phyloP scores from a whole-genome alignment of 2,888 invertebrate species.

The Nycteola revayana region DNA sequence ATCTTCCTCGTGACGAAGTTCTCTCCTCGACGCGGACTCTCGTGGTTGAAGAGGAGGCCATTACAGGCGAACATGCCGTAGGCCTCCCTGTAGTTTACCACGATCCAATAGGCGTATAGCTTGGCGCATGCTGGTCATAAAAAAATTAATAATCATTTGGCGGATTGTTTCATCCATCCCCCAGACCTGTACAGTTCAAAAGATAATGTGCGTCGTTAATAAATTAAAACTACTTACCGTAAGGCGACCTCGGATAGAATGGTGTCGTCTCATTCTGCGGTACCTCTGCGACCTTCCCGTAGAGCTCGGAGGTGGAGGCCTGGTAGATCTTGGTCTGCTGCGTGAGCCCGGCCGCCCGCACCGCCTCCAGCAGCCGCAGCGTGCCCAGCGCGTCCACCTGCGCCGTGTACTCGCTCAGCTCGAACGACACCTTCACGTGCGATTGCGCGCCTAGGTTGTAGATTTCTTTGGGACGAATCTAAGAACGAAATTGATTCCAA shows the following conservation, averaged over 20 bases:
- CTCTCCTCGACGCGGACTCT: conserved; percentile 97
- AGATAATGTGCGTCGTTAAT: too few relatives aligned
- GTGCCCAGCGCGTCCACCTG: conserved; percentile 99
- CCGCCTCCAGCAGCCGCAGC: conserved; percentile 93
- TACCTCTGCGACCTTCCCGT: conserved; percentile 95
- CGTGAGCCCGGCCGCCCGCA: conserved; percentile 92
- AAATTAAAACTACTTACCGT: conserved; percentile 83
- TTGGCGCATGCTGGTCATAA: conserved; percentile 92
- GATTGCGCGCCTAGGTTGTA: conserved; percentile 99
- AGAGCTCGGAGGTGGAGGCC: conserved; percentile 97
- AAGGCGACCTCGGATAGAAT: conserved; percentile 97
- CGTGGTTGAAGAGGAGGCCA: conserved; percentile 98
- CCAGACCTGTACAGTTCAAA: too few relatives aligned
- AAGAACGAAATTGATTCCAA: conserved; percentile 21
- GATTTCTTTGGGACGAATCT: conserved; percentile 92
- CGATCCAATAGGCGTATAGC: conserved; percentile 97
- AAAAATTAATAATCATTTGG: not conserved
- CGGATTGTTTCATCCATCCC: not conserved
- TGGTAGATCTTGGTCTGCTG: conserved; percentile 94
- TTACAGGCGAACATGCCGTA: conserved; percentile 98
- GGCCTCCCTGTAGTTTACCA: conserved; percentile 96
- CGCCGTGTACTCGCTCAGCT: conserved; percentile 98
- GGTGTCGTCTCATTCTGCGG: conserved; percentile 97
- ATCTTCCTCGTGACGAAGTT: conserved; percentile 99
- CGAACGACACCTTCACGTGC: conserved; percentile 99